Base-by-base conservation (phyloP, 2,113 vertebrate species). In the Mesembrinibis cayennensis region DNA sequence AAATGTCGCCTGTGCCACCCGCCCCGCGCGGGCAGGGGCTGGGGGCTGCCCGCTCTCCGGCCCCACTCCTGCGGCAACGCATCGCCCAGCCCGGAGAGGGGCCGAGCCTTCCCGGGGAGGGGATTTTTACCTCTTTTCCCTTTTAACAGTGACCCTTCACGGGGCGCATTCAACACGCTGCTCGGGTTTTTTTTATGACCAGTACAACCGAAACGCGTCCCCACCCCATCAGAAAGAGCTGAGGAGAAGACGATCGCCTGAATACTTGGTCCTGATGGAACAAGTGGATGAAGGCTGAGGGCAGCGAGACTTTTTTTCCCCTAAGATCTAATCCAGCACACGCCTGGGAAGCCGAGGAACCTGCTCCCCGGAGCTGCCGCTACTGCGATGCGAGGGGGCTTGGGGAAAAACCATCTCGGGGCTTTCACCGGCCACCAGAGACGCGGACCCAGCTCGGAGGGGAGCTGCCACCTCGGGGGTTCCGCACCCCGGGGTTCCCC, bases 381-480 rank as follows among this genome's bases (percentile, higher is more conserved):
- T 23, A 0, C 73, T 25, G 65, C 13, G 4, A 10, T 10, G 72
- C 4, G 21, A 85, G 34, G 40, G 36, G 21, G 26, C 5, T 4
- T 0, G 40, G 40, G 23, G 17, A 16, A 20, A 50, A 62, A 7
- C 5, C 16, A 36, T 0, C 32, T 27, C n/a, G 1, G 66, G 42
- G 80, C 67, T n/a, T 56, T 5, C 61, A 4, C 7, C 34, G 2
- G 15, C 44, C 11, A 6, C 45, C 16, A 19, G 47, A 36, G 80
- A 8, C 2, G 61, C 0, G 38, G 47, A 25, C 14, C 18, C 71
- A 6, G 47, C 76, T 53, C 15, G 16, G 47, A 44, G 38, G 49
- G 80, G 34, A 44, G 87, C 74, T 29, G 44, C 13, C n/a, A 14
- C 30, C 30, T 13, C 34, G 16, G 36, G 40, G 50, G 9, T 52